Evolutionary conservation across 2,888 invertebrate species (phyloP), one percentile per base, ranked within the genome.

Genomic region (Lithophane socia): DNA sequence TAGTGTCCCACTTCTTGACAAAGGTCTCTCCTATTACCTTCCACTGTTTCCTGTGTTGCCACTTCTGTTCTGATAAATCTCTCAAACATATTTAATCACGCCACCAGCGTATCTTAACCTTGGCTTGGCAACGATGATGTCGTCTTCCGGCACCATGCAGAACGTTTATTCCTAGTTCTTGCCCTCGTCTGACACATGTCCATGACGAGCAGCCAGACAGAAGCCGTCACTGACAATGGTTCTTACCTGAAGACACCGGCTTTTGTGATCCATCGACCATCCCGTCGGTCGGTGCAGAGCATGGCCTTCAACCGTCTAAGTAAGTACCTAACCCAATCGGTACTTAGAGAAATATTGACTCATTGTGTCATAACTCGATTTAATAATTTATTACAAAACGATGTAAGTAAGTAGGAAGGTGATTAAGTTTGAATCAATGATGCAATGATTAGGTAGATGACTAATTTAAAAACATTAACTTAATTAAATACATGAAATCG

Each of bases 371-470:
- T 61, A 78, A 74, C 60, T 54, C 52, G 3, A 4, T 42, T 44
- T 66, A 18, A 21, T 77, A 52, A 77, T 66, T 29, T 29, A 66
- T 66, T 77, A 58, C 58, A 60, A 68, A 68, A 77, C 37, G 21
- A 64, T 42, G 42, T 75, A 61, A 37, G 3, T 37, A 37, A 37
- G 4, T 37, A 37, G 5, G 37, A 37, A 47, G 0, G 24, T 37
- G 37, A 37, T 37, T n/a, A 52, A 16, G 13, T 70, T 63, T 42
- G 24, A 52, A 18, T 52, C 61, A 75, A 49, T 77, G 70, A 79
- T 63, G 70, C 68, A 78, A 77, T 52, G 37, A 37, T 37, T 37
- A 37, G 37, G 37, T 37, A 37, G 37, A 37, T 37, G 37, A 37
- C 24, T 56, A 47, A 74, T 60, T 61, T 52, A 52, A 68, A 37